phyloP scores from a whole-genome alignment of 1,140 invertebrate genomes.

The Saccostrea cuccullata region DNA sequence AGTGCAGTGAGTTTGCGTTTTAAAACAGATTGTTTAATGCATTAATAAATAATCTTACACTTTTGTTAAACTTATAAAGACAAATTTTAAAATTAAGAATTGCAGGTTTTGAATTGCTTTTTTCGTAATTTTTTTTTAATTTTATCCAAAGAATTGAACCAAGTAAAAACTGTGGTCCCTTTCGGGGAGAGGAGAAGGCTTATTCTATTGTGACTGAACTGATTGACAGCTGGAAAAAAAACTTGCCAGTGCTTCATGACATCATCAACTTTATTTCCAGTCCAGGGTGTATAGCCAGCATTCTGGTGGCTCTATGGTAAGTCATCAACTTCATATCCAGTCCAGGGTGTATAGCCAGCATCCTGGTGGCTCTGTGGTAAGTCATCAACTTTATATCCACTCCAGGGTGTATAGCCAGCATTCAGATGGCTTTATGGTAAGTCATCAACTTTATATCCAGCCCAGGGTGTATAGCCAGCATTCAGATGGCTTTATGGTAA shows the following conservation, averaged over 20 bases:
- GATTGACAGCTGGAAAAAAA: slow-evolving; percentile 60
- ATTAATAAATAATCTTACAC: no score
- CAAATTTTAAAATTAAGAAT: no score
- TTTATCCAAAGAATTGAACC: slow-evolving; percentile 63
- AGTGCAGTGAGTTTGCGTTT: no score
- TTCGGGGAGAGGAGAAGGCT: slow-evolving; percentile 56
- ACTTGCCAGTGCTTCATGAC: slow-evolving; percentile 48
- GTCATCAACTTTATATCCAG: no score
- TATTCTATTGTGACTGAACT: slow-evolving; percentile 67
- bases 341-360: not conserved
- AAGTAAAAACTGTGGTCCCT: slow-evolving; percentile 72
- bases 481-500: slow-evolving; percentile 67
- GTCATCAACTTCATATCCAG: not conserved
- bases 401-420: slow-evolving; percentile 65
- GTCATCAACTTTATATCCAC: no score
- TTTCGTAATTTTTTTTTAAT: slow-evolving; percentile 55
- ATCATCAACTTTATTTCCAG: slow-evolving; percentile 68
- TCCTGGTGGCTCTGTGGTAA: not conserved
- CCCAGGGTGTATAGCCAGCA: slow-evolving; percentile 65
- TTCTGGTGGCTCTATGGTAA: slow-evolving; percentile 69
- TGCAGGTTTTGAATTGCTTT: no score
- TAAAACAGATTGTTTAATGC: no score
- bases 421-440: slow-evolving; percentile 59
- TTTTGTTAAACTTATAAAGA: no score
- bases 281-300: slow-evolving; percentile 64